phyloP scores from a whole-genome alignment of 2,888 invertebrate genomes.

The Nemoura dubitans region DNA sequence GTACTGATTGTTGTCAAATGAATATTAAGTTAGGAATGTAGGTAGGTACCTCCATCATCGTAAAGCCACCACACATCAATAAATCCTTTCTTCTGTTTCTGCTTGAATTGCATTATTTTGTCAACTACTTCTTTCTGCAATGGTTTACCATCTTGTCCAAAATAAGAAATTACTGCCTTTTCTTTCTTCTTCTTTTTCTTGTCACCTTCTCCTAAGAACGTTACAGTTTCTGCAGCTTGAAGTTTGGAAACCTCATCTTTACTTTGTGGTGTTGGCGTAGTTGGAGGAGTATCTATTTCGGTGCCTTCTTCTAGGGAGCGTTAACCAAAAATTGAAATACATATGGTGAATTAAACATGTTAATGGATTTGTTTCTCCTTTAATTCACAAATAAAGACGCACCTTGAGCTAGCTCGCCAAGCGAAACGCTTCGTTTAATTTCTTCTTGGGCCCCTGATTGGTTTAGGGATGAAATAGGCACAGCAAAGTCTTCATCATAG shows the following conservation, averaged over 20 bases:
- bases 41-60: constrained; percentile 69
- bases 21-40: no score
- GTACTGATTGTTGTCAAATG: no score
- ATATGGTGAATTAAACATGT: neutral
- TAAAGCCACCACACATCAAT: constrained; percentile 72
- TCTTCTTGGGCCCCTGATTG: constrained; percentile 54
- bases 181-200: constrained; percentile 36
- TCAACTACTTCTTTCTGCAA: constrained; percentile 54
- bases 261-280: constrained; percentile 53
- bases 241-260: neutral
- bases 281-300: constrained; percentile 56
- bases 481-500: constrained; percentile 57
- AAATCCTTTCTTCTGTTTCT: constrained; percentile 59
- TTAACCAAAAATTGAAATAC: neutral
- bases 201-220: neutral
- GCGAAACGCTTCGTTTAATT: constrained; percentile 56
- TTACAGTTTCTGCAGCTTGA: neutral
- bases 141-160: constrained; percentile 54
- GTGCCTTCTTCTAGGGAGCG: constrained; percentile 47
- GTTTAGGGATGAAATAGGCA: constrained; percentile 53
- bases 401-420: constrained; percentile 57
- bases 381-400: constrained; percentile 1
- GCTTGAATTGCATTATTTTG: constrained; percentile 53
- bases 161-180: constrained; percentile 41
- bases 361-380: no score